Base-by-base conservation (phyloP, 2,888 invertebrate genomes). In the Auanema freiburgensis region DNA sequence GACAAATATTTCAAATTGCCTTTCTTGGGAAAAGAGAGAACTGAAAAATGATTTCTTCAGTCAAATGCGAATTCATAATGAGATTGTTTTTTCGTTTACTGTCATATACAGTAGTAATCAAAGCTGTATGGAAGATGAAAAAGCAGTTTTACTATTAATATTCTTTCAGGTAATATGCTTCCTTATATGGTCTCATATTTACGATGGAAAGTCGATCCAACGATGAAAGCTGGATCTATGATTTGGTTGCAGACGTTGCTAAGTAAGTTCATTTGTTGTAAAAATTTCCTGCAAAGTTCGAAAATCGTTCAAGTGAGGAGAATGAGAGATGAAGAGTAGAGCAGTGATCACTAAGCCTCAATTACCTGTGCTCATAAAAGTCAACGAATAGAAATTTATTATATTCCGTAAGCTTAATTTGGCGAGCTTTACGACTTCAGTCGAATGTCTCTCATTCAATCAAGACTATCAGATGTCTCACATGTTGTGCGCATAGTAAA, bases 111-210 rank as follows among this genome's bases (percentile, higher is more conserved):
- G 43, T 52, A 21, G 24, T 52, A 23, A 8, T 16, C 8, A 5
- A 55, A 12, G 55, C 41, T 6, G 6, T 40, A n/a, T n/a, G 8
- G 33, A 33, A 33, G 33, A 33, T 33, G 33, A 8, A 33, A 33
- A 16, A 6, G 25, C 55, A 24, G 6, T 21, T 8, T 21, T 52
- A 67, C 23, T 14, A n/a, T 41, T 14, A 3, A 3, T 12, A 18
- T 53, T 8, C 33, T 60, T 71, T 58, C 51, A 80, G 79, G 79
- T 12, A 81, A 81, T 56, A 67, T 81, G 21, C 68, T 81, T 44
- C 81, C 81, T 8, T 81, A 81, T 63, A 63, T 81, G 21, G 80
- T 81, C 4, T 81, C 81, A 6, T 81, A 81, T 69, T 69, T 79
- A 23, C 68, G 81, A 64, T 79, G 77, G 76, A 77, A 81, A 67